phyloP scores from a whole-genome alignment of 2,113 vertebrate species.

The Amblyopsis rosae region DNA sequence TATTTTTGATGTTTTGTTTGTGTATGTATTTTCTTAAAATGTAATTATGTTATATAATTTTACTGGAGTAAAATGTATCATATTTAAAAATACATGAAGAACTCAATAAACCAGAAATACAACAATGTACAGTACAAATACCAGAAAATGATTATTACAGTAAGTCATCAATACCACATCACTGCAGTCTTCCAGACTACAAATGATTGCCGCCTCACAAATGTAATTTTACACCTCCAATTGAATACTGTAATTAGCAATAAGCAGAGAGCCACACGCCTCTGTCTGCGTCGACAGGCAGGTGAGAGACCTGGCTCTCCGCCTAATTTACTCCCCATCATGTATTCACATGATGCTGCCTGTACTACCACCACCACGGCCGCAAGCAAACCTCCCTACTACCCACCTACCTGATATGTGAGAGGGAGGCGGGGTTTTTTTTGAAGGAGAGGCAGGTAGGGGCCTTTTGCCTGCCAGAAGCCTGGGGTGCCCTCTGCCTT shows the following conservation, averaged over 20 bases:
- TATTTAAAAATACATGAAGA: too few species aligned
- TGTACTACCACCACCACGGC: not conserved
- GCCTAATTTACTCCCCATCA: not conserved
- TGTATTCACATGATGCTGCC: conserved; percentile 46
- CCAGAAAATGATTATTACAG: too few species aligned
- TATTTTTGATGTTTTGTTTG: too few species aligned
- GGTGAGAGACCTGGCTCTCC: not conserved
- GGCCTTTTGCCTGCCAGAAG: conserved; percentile 65
- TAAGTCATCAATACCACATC: too few species aligned
- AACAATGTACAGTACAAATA: too few species aligned
- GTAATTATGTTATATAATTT: too few species aligned
- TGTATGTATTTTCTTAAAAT: too few species aligned
- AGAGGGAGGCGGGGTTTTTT: not conserved
- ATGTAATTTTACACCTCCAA: not conserved
- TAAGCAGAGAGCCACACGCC: not conserved
- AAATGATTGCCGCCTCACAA: not conserved
- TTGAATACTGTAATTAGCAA: not conserved
- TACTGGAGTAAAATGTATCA: too few species aligned
- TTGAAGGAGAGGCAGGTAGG: conserved; percentile 72
- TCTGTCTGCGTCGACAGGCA: not conserved
- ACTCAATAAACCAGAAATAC: too few species aligned
- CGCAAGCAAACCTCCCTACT: not conserved
- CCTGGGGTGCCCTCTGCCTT: conserved; percentile 41
- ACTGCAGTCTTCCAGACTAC: not conserved
- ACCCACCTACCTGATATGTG: not conserved